Evolutionary conservation across 64 coral and sea anemone genomes (phyloP).

Genomic region (Montipora efflorescens): DNA sequence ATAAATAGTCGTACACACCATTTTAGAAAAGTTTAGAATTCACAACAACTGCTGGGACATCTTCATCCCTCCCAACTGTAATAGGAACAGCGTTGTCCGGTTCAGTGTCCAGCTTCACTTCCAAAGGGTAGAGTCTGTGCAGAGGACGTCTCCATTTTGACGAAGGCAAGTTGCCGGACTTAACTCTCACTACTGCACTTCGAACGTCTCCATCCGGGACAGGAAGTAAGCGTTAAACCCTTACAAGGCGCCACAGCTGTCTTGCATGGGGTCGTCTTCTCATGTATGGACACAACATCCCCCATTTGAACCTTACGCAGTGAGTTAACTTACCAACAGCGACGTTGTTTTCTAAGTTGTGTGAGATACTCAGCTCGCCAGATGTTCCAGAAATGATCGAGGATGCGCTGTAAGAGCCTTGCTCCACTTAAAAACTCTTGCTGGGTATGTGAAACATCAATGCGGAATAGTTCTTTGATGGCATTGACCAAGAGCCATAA

Average conservation of each 20-base stretch:
- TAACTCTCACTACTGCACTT: too few species aligned
- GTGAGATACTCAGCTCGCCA: slow-evolving; percentile 62
- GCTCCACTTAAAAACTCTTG: not conserved
- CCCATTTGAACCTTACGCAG: slow-evolving; percentile 15
- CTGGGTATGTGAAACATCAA: not conserved
- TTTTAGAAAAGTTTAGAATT: too few species aligned
- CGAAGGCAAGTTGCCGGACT: too few species aligned
- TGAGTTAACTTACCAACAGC: slow-evolving; percentile 13
- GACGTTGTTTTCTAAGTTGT: slow-evolving; percentile 42
- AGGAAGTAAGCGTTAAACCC: slow-evolving; percentile 2
- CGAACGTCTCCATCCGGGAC: not conserved
- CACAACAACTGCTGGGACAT: too few species aligned
- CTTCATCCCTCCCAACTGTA: too few species aligned
- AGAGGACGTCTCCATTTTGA: too few species aligned
- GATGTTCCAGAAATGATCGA: slow-evolving; percentile 53
- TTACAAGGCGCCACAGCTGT: slow-evolving; percentile 6
- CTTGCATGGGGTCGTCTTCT: not conserved
- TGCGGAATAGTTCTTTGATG: not conserved
- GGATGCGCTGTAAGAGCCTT: slow-evolving; percentile 31
- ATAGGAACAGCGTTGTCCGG: too few species aligned
- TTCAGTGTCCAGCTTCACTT: too few species aligned
- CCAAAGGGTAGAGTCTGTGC: too few species aligned
- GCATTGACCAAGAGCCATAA: not conserved
- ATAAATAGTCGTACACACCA: too few species aligned
- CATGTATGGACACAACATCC: slow-evolving; percentile 41